Conservation (phyloP, 2,113 vertebrate species). For the Ageneiosus marmoratus region DNA sequence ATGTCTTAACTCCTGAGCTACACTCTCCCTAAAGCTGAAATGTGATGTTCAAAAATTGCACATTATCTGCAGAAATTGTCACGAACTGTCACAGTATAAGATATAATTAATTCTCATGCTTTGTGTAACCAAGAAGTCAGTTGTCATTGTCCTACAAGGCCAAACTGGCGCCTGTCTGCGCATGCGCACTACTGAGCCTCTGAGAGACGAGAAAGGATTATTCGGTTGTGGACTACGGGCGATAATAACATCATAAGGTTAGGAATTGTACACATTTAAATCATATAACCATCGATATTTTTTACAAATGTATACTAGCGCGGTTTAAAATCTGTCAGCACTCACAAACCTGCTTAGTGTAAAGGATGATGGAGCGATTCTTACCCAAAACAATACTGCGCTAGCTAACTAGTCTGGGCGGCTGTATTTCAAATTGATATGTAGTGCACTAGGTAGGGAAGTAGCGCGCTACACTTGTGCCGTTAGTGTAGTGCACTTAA, state of each 20-base stretch:
- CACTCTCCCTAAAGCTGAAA: too few relatives aligned
- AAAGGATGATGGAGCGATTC: not conserved
- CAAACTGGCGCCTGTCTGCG: constrained; percentile 51
- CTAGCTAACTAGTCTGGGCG: not conserved
- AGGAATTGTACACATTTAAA: not conserved
- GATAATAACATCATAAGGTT: not conserved
- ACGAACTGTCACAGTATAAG: not conserved
- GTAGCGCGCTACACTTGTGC: too few relatives aligned
- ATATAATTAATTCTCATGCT: not conserved
- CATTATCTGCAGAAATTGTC: not conserved
- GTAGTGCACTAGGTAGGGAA: not conserved
- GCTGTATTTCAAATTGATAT: not conserved
- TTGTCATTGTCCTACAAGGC: not conserved
- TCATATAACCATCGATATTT: not conserved
- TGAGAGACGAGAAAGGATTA: constrained; percentile 57
- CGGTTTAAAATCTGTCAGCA: not conserved
- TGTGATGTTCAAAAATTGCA: not conserved
- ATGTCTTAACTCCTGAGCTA: too few relatives aligned
- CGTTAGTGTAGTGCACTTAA: not conserved
- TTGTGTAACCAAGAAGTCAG: not conserved
- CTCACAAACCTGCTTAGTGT: not conserved
- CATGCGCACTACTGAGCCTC: constrained; percentile 61
- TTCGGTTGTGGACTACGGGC: not conserved
- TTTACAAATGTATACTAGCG: not conserved
- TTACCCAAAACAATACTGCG: not conserved